Percentiles rank a stretch among this genome's conserved stretches.
These are phyloP conservation scores for Carlito syrichta DNA, from an alignment of 2,113 vertebrate genomes.

Conservation along the genomic window DNA sequence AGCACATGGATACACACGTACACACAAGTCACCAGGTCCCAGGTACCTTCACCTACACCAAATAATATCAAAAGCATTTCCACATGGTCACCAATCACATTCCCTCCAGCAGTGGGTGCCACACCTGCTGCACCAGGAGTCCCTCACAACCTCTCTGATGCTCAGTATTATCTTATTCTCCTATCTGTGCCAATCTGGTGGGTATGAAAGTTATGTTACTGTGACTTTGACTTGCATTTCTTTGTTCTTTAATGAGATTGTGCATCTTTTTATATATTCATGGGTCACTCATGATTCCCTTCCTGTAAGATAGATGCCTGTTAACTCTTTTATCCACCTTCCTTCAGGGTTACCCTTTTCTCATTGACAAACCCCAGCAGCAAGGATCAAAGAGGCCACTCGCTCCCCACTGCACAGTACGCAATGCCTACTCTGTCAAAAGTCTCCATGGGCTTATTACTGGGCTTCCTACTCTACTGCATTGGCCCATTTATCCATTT, in stretches of 20 bases:
- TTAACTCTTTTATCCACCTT: too few relatives aligned
- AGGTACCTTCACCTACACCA: background rate
- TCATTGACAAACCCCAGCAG: background rate
- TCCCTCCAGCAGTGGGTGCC: background rate
- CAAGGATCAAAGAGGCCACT: background rate
- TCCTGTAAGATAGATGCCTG: background rate
- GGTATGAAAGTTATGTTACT: background rate
- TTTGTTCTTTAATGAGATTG: background rate
- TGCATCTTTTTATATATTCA: background rate
- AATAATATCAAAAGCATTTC: too few relatives aligned
- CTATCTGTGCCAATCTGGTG: background rate
- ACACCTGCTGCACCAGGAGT: background rate
- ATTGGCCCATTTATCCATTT: background rate
- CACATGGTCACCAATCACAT: accelerated
- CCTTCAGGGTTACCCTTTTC: background rate
- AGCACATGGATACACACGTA: accelerated
- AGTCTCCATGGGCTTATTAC: too few relatives aligned
- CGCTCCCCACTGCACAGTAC: background rate
- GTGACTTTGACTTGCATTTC: background rate
- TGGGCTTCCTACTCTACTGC: background rate
- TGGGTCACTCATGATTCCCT: background rate
- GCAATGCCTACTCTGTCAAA: background rate
- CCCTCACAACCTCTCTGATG: background rate
- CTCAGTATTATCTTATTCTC: background rate
- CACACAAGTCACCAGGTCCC: accelerated